Evolutionary conservation across 2,797 vertebrate genomes (phyloP).

Genomic region (Macropus fuliginosus): DNA sequence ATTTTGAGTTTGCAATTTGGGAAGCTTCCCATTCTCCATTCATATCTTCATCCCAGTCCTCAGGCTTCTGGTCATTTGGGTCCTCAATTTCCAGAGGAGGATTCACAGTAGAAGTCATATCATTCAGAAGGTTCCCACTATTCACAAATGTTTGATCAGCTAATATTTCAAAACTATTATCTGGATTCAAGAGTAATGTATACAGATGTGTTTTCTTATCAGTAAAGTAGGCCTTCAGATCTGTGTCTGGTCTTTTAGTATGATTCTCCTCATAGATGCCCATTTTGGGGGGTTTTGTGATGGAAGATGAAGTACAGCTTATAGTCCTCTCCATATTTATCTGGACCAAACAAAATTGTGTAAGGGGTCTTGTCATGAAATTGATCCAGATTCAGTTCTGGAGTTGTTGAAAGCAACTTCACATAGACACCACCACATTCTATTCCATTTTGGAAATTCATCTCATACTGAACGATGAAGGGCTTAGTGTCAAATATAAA

Average conservation of each 20-base stretch:
- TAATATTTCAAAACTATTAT: conserved; percentile 96
- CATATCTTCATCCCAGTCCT: conserved; percentile 99
- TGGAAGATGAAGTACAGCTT: conserved; percentile 99
- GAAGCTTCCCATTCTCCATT: conserved; percentile 99
- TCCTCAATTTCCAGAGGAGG: conserved; percentile 96
- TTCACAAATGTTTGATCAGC: conserved; percentile 96
- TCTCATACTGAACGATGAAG: conserved; percentile 97
- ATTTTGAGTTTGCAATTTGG: conserved; percentile 95
- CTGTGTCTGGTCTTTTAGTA: conserved; percentile 94
- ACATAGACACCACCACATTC: conserved; percentile 98
- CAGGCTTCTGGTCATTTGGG: conserved; percentile 95
- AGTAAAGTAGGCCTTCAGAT: conserved; percentile 95
- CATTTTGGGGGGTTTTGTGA: conserved; percentile 96
- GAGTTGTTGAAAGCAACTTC: conserved; percentile 94
- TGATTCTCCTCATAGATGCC: conserved; percentile 96
- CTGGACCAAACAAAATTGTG: conserved; percentile 99
- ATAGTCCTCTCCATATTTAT: conserved; percentile 99
- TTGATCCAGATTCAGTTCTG: conserved; percentile 92
- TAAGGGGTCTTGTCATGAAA: conserved; percentile 97
- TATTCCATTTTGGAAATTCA: conserved; percentile 98
- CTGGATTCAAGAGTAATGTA: conserved; percentile 95
- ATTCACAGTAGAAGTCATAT: conserved; percentile 95
- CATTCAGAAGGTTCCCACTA: conserved; percentile 93
- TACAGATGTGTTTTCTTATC: conserved; percentile 99
- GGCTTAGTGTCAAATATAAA: conserved; percentile 94